Evolutionary conservation across 2,888 invertebrate genomes (phyloP).

Genomic region (Chymomyza procnemis): DNA sequence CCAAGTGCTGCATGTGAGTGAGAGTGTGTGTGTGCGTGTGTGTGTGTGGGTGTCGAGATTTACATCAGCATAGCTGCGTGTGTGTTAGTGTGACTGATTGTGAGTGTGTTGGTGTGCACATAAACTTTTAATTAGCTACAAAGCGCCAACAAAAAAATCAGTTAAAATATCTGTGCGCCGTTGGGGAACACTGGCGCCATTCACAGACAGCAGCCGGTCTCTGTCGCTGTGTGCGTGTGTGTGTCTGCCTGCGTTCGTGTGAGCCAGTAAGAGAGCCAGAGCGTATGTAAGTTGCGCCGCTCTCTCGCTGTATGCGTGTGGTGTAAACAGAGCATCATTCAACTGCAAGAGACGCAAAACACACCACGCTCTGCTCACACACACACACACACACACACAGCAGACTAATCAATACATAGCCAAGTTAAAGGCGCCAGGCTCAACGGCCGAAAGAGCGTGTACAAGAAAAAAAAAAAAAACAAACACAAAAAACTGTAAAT

Average conservation of each 20-base stretch:
- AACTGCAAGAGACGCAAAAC: conserved; percentile 10
- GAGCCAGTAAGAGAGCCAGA: not conserved
- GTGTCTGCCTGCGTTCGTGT: conserved; percentile 5
- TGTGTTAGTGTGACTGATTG: too few relatives aligned
- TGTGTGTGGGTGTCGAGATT: conserved; percentile 15
- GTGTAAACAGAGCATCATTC: conserved; percentile 55
- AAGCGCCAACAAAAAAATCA: conserved; percentile 64
- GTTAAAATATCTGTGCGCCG: conserved; percentile 36
- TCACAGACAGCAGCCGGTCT: not conserved
- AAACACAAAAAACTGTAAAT: not conserved
- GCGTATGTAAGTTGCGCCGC: not conserved
- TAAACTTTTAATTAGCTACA: conserved; percentile 71
- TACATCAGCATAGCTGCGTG: conserved; percentile 14
- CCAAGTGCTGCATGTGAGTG: not conserved
- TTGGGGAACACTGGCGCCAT: not conserved
- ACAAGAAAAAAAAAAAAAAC: not conserved
- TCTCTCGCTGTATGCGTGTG: conserved; percentile 29
- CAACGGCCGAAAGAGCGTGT: not conserved
- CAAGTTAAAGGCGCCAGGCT: conserved; percentile 1
- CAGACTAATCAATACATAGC: conserved; percentile 58
- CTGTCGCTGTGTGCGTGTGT: not conserved
- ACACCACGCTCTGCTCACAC: conserved; percentile 21
- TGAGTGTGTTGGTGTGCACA: conserved; percentile 42
- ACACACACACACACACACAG: conserved; percentile 13
- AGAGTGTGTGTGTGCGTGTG: conserved; percentile 15